Percentiles rank a stretch among this genome's conserved stretches.
phyloP scores from a whole-genome alignment of 2,888 invertebrate species.

The Cheilosia scutellata region DNA sequence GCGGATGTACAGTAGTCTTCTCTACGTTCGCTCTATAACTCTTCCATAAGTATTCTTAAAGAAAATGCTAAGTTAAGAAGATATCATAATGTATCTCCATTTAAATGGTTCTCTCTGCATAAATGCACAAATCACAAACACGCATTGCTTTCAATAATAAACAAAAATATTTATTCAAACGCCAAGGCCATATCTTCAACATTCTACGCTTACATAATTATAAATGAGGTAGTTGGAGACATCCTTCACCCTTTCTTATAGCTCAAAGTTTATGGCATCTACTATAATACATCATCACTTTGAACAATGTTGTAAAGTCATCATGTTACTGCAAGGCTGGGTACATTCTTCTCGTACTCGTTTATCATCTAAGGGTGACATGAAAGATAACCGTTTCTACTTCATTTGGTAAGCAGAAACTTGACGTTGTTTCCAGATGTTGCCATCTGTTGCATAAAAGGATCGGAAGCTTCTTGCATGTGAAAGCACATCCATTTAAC shows the following conservation, averaged over 20 bases:
- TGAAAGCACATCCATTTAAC: background rate
- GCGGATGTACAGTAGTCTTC: too few relatives aligned
- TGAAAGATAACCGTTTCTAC: background rate
- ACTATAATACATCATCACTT: background rate
- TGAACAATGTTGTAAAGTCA: background rate
- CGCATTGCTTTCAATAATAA: too few relatives aligned
- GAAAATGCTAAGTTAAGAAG: too few relatives aligned
- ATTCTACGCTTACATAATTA: too few relatives aligned
- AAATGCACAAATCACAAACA: too few relatives aligned
- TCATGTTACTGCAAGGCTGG: background rate
- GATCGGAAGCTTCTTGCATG: constrained; percentile 3
- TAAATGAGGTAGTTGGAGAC: background rate
- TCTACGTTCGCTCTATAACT: too few relatives aligned
- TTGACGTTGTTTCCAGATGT: constrained; percentile 11
- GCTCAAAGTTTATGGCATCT: background rate
- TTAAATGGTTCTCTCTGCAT: too few relatives aligned
- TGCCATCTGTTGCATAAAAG: constrained; percentile 11
- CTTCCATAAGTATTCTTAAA: too few relatives aligned
- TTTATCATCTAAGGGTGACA: constrained; percentile 3
- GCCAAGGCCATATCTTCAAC: too few relatives aligned
- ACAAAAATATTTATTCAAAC: too few relatives aligned
- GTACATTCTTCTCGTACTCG: background rate
- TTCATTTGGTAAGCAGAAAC: background rate
- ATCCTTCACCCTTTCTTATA: background rate
- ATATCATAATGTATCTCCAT: too few relatives aligned